Evolutionary conservation across 2,888 invertebrate genomes (phyloP), one percentile per base, ranked within the genome.

Genomic region (Baccha elongata): DNA sequence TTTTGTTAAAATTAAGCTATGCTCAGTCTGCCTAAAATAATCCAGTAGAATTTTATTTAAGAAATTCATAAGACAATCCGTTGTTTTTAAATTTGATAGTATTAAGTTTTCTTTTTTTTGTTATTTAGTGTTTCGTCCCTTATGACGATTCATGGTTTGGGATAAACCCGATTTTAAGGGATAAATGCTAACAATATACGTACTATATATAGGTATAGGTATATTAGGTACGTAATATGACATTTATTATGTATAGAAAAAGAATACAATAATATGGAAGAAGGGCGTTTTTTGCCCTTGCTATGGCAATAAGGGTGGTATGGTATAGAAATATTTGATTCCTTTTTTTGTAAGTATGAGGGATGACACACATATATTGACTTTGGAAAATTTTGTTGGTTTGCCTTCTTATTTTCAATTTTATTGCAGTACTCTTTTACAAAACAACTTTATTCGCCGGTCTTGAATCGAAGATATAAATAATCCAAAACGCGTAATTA

Each of bases 1-100:
- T 15, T 17, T 42, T 6, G 6, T 17, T 3, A 42, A 53, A 53
- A n/a, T n/a, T n/a, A n/a, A n/a, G n/a, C n/a, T n/a, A n/a, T n/a
- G n/a, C n/a, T n/a, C n/a, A n/a, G n/a, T n/a, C n/a, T n/a, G n/a
- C 62, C 72, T 37, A 46, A 55, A 48, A 26, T 19, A 58, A 13
- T 37, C 26, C 40, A 19, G 55, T 58, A 40, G 13, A 40, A 35
- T 50, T 37, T 78, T 60, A n/a, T n/a, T 67, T 78, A 17, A 72
- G 72, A 65, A 44, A 72, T 72, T 60, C 58, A 72, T 35, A 50
- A 72, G 50, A 44, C 58, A 50, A 52, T 78, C 52, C n/a, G 37
- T 35, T 19, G 7, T 44, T 46, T 64, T 53, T 29, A 26, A 78
- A 72, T 72, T 72, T 64, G 67, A 74, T 74, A 74, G 60, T 50